Conservation (phyloP, 2,888 invertebrate species). For the Acrocyrtus sp. region DNA sequence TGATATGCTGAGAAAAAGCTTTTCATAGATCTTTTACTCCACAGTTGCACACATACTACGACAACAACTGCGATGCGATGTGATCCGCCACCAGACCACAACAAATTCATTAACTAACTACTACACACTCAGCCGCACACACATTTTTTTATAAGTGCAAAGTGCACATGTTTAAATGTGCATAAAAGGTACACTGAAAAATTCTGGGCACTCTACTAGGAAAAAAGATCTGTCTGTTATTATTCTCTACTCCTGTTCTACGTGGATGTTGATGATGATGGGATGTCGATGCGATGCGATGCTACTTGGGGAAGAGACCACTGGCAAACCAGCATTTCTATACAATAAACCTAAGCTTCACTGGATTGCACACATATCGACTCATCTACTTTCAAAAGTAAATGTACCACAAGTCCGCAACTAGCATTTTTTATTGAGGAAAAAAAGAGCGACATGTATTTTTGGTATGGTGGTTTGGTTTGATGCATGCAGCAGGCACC, state of each 20-base stretch:
- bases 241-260: neutral
- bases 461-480: neutral
- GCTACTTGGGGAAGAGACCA: too few species aligned
- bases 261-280: neutral
- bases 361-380: too few species aligned
- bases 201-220: neutral
- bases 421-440: neutral
- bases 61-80: neutral
- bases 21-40: neutral
- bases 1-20: neutral
- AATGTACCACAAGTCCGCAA: neutral
- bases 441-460: too few species aligned
- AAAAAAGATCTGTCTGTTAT: neutral
- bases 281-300: neutral
- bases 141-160: neutral
- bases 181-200: too few species aligned
- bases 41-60: too few species aligned
- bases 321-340: too few species aligned
- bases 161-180: neutral
- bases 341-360: too few species aligned
- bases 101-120: neutral
- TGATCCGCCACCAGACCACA: neutral
- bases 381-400: too few species aligned
- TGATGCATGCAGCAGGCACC: neutral
- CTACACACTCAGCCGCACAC: neutral